Base-by-base conservation (phyloP, 2,888 invertebrate genomes). In the Heliconius ethilla region DNA sequence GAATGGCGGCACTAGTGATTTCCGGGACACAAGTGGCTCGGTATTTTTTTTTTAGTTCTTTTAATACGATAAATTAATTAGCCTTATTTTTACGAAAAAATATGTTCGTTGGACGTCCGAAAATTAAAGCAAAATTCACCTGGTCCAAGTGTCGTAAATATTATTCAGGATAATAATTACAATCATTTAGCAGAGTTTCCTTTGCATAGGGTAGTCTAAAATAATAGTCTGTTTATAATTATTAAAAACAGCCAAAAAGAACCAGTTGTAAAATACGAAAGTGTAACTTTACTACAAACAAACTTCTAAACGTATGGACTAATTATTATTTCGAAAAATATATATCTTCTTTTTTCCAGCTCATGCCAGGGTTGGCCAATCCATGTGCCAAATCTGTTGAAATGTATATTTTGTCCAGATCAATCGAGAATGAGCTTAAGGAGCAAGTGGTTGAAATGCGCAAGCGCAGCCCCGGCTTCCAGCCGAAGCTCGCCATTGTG, bases 401-500 rank as follows among this genome's bases (percentile, higher is more conserved):
- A 7, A 59, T 65, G 10, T 27, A 5, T 22, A 15, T 75, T 70
- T 22, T 15, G n/a, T n/a, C 13, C 37, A 84, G 84, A 82, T 79
- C 97, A 83, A 97, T 98, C 83, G 96, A 96, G 79, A 94, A 95
- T 86, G 95, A 96, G 70, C 93, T 98, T 70, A 95, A 95, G 11
- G 90, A 93, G 83, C 96, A 97, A 86, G 97, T 98, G 7, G 86
- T 88, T 7, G 91, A 94, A 76, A 88, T 97, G 81, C 95, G 95
- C 73, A 87, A 93, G 76, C 89, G 92, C 81, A 86, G 96, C 78
- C 95, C 96, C 3, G 91, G 95, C 80, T 98, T 97, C 89, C 90
- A 91, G 82, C 97, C 97, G 0, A 97, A 97, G 22, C 94, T 99
- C 82, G 98, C 98, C 33, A 99, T 99, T 87, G 97, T 99, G 69